Evolutionary conservation across 2,113 vertebrate species (phyloP).

Genomic region (Gallinago paraguaiae): DNA sequence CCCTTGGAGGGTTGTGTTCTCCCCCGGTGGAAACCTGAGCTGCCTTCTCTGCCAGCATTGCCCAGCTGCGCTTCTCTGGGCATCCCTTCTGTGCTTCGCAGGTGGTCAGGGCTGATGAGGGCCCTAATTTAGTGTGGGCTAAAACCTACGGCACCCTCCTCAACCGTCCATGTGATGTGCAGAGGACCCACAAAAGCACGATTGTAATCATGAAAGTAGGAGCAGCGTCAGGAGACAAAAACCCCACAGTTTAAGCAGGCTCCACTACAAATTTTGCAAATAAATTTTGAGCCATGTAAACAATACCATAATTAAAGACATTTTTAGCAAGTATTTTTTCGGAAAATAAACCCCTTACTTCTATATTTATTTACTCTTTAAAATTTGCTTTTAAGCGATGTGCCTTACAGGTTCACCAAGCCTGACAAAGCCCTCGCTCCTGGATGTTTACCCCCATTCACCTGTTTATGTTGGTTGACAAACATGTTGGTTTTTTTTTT

Average conservation of each 20-base stretch:
- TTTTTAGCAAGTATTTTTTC: not conserved
- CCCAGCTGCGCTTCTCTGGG: rapidly evolving
- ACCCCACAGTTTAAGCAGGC: not conserved
- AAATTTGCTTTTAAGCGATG: not conserved
- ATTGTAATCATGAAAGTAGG: not conserved
- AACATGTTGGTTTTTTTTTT: not conserved
- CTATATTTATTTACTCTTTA: not conserved
- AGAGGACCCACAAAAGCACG: rapidly evolving
- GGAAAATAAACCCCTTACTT: not conserved
- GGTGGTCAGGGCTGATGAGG: not conserved
- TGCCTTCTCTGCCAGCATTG: rapidly evolving
- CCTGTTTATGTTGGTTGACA: not conserved
- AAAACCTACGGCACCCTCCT: rapidly evolving
- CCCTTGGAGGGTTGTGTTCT: not conserved
- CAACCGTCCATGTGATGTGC: rapidly evolving
- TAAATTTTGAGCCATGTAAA: not conserved
- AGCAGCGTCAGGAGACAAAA: not conserved
- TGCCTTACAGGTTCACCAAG: not conserved
- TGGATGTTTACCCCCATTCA: not conserved
- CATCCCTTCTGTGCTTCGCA: not conserved
- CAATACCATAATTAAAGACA: not conserved
- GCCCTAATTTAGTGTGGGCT: not conserved
- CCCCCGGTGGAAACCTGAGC: not conserved
- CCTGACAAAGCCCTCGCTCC: not conserved
- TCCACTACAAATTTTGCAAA: not conserved